Evolutionary conservation across 1,140 invertebrate genomes (phyloP), one percentile per base, ranked within the genome.

Genomic region (Lucilia cuprina): DNA sequence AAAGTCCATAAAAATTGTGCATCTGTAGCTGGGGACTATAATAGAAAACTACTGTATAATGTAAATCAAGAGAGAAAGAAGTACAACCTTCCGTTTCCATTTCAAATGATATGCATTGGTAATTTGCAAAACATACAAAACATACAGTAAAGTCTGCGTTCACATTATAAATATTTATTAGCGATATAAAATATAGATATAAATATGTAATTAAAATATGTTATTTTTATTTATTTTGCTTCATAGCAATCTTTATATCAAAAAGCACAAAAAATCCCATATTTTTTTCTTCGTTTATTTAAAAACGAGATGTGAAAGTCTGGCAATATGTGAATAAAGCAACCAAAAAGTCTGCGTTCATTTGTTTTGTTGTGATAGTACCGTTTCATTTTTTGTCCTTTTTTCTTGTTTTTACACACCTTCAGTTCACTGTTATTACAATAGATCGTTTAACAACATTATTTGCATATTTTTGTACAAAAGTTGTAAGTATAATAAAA

Each of bases 131-230:
- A n/a, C n/a, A n/a, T n/a, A n/a, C n/a, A n/a, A n/a, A n/a, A n/a
- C n/a, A n/a, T n/a, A n/a, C 41, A 49, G 50, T 19, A 47, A 82
- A 82, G 78, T 47, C 47, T 34, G 47, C 35, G 35, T 82, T 82
- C 47, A 82, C 47, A 34, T 77, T 77, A 77, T 5, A 34, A 14
- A 70, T 55, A 41, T 84, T 78, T 47, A 78, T 41, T 41, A n/a
- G 35, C 35, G 35, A 41, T 41, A 41, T 41, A 41, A 41, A 41
- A 41, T 41, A 41, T 41, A 41, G 35, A 41, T 41, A 41, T 41
- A 41, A 5, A 41, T 41, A 41, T 41, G 35, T 41, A 41, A 41
- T 41, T 41, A 41, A 41, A 41, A 41, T 41, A 41, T 41, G 35
- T 3, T 41, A 41, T 41, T 41, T 41, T 41, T 41, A 41, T 41